These are phyloP conservation scores for Chironomus tepperi DNA, from an alignment of 1,140 invertebrate species.

Conservation along the genomic window DNA sequence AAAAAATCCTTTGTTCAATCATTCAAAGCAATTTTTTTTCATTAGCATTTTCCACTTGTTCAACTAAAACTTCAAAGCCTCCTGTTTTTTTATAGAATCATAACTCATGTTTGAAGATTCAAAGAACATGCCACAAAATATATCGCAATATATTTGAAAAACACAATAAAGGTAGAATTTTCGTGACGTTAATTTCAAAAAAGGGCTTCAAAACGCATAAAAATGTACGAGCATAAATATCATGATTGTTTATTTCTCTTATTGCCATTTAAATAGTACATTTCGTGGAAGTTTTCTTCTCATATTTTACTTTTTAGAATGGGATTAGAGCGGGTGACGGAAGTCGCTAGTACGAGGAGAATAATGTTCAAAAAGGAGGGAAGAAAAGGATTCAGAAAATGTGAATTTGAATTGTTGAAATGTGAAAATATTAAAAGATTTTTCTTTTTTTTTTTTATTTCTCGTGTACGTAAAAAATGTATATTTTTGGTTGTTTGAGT, in stretches of 20 bases:
- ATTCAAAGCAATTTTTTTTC: too few species aligned
- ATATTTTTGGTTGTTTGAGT: neutral
- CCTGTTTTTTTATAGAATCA: too few species aligned
- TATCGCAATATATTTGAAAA: too few species aligned
- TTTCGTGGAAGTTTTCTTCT: neutral
- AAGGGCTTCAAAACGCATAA: neutral
- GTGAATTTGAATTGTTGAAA: constrained; percentile 23
- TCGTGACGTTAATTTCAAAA: too few species aligned
- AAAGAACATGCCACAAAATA: too few species aligned
- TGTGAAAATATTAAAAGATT: constrained; percentile 22
- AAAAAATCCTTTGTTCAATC: too few species aligned
- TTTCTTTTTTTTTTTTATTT: neutral
- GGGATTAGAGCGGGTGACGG: neutral
- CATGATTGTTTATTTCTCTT: constrained; percentile 18
- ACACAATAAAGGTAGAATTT: too few species aligned
- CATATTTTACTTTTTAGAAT: neutral
- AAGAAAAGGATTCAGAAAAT: constrained; percentile 1
- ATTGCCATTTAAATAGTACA: neutral
- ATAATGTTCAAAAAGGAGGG: neutral
- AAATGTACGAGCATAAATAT: constrained; percentile 23
- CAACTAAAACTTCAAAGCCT: too few species aligned
- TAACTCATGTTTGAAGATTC: too few species aligned
- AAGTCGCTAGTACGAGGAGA: too few species aligned
- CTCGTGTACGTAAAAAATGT: neutral
- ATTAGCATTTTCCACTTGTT: too few species aligned